phyloP scores from a whole-genome alignment of 2,797 vertebrate genomes.

The Oreochromis grahami region DNA sequence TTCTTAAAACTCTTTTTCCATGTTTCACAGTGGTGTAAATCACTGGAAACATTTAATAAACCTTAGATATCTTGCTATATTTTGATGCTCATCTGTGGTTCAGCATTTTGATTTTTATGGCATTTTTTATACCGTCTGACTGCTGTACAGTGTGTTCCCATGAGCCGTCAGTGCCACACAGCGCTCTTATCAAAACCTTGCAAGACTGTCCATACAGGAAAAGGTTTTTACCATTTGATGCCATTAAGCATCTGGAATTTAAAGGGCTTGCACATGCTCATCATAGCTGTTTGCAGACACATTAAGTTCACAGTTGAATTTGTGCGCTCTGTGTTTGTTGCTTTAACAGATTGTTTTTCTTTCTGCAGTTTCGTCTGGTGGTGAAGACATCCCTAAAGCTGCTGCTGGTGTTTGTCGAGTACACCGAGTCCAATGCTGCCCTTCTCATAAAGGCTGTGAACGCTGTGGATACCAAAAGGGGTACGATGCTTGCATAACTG shows the following conservation, averaged over 20 bases:
- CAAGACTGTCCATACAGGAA: constrained; percentile 30
- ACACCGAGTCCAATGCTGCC: constrained; percentile 86
- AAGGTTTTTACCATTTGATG: not conserved
- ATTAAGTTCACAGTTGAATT: not conserved
- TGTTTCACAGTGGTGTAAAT: not conserved
- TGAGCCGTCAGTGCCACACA: not conserved
- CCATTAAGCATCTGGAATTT: not conserved
- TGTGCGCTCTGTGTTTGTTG: not conserved
- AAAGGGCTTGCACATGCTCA: not conserved
- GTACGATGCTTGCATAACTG: constrained; percentile 60
- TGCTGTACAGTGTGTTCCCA: not conserved
- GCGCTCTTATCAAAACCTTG: constrained; percentile 29
- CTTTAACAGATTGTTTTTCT: not conserved
- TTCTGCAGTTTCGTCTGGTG: constrained; percentile 90
- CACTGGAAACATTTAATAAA: not conserved
- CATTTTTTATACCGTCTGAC: not conserved
- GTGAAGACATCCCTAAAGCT: constrained; percentile 95
- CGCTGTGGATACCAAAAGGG: constrained; percentile 83
- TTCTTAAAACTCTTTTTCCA: not conserved
- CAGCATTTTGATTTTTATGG: not conserved
- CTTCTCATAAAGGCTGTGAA: constrained; percentile 88
- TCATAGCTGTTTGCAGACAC: not conserved
- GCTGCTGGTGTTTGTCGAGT: constrained; percentile 96
- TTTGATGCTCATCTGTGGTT: not conserved
- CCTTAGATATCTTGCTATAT: not conserved